These are phyloP conservation scores for Naso thynnoides DNA, from an alignment of 2,797 vertebrate genomes.

Conservation along the genomic window DNA sequence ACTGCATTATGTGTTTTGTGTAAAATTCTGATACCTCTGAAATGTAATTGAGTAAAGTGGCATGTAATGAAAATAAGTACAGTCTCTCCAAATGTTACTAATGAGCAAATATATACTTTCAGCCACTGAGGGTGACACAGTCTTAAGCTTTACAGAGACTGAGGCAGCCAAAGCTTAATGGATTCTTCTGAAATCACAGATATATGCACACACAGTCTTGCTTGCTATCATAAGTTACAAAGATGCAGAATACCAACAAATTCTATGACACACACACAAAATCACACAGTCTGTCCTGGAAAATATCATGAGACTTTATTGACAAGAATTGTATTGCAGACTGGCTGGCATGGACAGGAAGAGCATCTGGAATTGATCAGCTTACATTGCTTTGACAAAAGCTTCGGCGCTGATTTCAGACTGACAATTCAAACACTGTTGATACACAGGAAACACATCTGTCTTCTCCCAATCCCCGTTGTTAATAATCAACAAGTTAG, in stretches of 20 bases:
- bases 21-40: not conserved
- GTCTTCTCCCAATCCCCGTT: slow-evolving; percentile 76
- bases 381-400: slow-evolving; percentile 77
- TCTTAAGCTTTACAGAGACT: slow-evolving; percentile 8
- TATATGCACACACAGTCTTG: slow-evolving; percentile 24
- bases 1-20: not conserved
- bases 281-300: slow-evolving; percentile 43
- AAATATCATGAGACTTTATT: slow-evolving; percentile 71
- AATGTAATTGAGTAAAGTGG: not conserved
- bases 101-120: slow-evolving; percentile 1
- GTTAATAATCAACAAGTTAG: slow-evolving; percentile 89
- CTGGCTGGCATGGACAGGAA: slow-evolving; percentile 64
- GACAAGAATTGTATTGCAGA: slow-evolving; percentile 58
- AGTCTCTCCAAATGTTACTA: not conserved
- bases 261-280: slow-evolving; percentile 34
- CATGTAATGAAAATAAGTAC: not conserved
- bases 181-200: slow-evolving; percentile 31
- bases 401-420: slow-evolving; percentile 70
- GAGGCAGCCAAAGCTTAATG: slow-evolving; percentile 25
- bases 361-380: slow-evolving; percentile 74
- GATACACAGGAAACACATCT: slow-evolving; percentile 76
- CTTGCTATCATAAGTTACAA: slow-evolving; percentile 30
- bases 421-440: slow-evolving; percentile 78
- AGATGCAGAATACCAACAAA: slow-evolving; percentile 32
- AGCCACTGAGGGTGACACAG: not conserved